Evolutionary conservation across 2,888 invertebrate species (phyloP), one percentile per base, ranked within the genome.

Genomic region (Ferdinandea cuprea): DNA sequence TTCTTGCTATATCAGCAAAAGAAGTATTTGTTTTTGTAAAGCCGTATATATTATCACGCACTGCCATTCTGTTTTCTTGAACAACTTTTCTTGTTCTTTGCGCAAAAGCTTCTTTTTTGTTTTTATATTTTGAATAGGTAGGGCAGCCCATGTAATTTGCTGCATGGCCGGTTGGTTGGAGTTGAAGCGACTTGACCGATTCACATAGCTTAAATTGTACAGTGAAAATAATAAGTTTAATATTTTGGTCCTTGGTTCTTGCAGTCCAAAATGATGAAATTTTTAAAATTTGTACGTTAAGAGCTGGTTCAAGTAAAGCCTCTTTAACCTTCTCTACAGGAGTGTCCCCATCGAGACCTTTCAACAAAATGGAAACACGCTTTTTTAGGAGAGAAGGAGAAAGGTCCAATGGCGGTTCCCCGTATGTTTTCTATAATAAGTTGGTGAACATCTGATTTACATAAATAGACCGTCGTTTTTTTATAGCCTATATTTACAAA

Each of bases 261-360:
- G 58, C 40, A 9, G 58, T 58, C 15, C 17, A 30, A 28, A 59
- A 59, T 11, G 42, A 19, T 15, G 46, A 1, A 21, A 61, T 35
- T 61, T 48, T 46, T 13, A 13, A 5, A 32, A 50, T 50, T 40
- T 17, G 50, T 1, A 37, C 19, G 5, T 63, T 63, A 50, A 37
- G 50, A 30, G 21, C n/a, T 19, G 28, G 9, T 11, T 40, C 58
- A 40, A 9, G 15, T 30, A 58, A 4, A 15, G 25, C 48, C 15
- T 37, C 25, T 11, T 63, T 63, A 28, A 61, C 19, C 30, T 19
- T 46, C 44, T 61, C 44, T 13, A 63, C 21, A 32, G 59, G 46
- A 9, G 59, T 59, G 37, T 46, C 59, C 2, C 46, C 59, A 44
- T 59, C 44, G 2, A 59, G 59, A 59, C 30, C 44, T 30, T 59